Evolutionary conservation across 2,888 invertebrate genomes (phyloP).

Genomic region (Agrotis puta): DNA sequence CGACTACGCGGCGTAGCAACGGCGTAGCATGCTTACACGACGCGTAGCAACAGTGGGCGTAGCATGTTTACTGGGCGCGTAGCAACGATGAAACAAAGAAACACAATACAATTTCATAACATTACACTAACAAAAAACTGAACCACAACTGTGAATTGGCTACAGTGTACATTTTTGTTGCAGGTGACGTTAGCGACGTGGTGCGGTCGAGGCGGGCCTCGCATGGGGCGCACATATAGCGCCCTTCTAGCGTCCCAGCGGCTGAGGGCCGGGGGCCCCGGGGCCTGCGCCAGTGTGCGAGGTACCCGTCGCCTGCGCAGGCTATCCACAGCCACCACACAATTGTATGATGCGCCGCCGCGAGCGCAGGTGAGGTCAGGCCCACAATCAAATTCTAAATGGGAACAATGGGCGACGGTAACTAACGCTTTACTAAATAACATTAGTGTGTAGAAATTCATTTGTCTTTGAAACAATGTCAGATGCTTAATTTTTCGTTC

Average conservation of each 20-base stretch:
- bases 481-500: background rate
- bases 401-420: constrained; percentile 63
- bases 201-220: constrained; percentile 81
- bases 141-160: too few relatives aligned
- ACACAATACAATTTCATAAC: too few relatives aligned
- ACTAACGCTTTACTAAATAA: constrained; percentile 54
- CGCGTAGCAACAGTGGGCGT: background rate
- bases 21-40: background rate
- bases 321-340: constrained; percentile 84
- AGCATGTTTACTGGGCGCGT: background rate
- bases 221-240: constrained; percentile 79
- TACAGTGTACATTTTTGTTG: constrained; percentile 18
- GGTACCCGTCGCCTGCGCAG: constrained; percentile 79
- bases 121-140: too few relatives aligned
- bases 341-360: constrained; percentile 83
- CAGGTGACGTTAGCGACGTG: constrained; percentile 86
- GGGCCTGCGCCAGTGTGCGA: constrained; percentile 71
- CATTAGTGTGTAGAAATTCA: constrained; percentile 23
- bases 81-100: background rate
- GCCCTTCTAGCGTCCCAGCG: constrained; percentile 75
- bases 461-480: background rate
- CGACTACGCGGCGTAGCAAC: background rate
- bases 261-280: constrained; percentile 71
- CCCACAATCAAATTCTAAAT: constrained; percentile 63
- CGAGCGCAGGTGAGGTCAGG: constrained; percentile 90